These are phyloP conservation scores for Perognathus longimembris DNA, from an alignment of 2,113 vertebrate species.

Conservation along the genomic window DNA sequence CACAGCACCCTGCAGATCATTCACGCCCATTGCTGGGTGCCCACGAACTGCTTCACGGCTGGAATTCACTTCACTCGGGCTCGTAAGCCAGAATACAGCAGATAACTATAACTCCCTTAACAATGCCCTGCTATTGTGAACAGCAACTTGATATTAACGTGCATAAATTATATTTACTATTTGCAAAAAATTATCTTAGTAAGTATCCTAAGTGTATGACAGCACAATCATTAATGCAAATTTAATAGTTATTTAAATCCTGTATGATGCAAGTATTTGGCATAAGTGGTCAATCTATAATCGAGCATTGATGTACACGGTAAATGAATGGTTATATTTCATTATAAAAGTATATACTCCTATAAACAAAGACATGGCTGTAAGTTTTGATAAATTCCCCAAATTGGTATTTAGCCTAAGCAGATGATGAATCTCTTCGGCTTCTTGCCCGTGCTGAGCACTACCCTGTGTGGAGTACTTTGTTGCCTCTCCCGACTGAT, in stretches of 20 bases:
- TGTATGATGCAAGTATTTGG: neutral
- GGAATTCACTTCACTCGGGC: accelerated
- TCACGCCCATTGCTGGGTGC: too few relatives aligned
- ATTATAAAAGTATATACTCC: neutral
- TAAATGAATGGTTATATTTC: neutral
- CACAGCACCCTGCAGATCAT: accelerated
- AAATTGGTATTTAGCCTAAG: neutral
- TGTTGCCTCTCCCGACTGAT: neutral
- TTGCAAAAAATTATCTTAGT: too few relatives aligned
- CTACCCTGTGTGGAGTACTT: accelerated
- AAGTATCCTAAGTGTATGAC: too few relatives aligned
- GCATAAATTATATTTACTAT: neutral
- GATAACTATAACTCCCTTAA: neutral
- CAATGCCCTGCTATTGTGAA: neutral
- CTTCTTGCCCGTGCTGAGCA: neutral
- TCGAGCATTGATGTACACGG: neutral
- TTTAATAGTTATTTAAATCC: constrained; percentile 38
- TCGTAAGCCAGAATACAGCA: neutral
- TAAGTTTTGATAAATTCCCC: neutral
- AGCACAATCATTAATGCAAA: too few relatives aligned
- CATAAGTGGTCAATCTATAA: neutral
- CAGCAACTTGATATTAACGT: neutral
- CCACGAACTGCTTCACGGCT: neutral
- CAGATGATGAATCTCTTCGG: accelerated
- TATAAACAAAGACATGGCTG: neutral